Evolutionary conservation across 2,113 vertebrate species (phyloP).

Genomic region (Eurypyga helias): DNA sequence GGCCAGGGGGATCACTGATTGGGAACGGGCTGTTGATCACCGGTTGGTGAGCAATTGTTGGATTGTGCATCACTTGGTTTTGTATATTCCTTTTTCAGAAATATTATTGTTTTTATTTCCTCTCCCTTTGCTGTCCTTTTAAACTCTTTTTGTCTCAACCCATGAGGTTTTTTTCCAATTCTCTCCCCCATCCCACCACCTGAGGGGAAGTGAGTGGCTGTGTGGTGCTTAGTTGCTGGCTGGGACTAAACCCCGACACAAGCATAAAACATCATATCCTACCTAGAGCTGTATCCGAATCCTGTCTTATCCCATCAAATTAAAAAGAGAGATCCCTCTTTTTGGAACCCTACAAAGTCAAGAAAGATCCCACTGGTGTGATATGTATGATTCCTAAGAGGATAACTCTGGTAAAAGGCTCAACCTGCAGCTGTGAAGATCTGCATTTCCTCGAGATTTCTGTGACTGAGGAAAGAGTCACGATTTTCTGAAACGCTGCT

Average conservation of each 20-base stretch:
- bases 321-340: not conserved
- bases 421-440: not conserved
- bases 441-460: not conserved
- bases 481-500: accelerated
- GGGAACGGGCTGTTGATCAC: no score
- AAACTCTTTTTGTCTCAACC: no score
- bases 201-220: no score
- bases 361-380: not conserved
- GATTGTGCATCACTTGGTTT: no score
- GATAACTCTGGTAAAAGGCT: not conserved
- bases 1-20: no score
- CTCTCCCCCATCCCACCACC: no score
- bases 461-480: not conserved
- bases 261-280: not conserved
- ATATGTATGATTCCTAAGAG: not conserved
- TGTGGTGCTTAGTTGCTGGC: no score
- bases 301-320: not conserved
- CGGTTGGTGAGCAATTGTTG: no score
- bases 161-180: no score
- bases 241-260: not conserved
- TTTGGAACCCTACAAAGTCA: not conserved
- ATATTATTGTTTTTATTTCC: no score
- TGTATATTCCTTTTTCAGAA: no score
- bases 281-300: not conserved
- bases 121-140: no score